phyloP scores from a whole-genome alignment of 2,113 vertebrate genomes.

The Podiceps cristatus region DNA sequence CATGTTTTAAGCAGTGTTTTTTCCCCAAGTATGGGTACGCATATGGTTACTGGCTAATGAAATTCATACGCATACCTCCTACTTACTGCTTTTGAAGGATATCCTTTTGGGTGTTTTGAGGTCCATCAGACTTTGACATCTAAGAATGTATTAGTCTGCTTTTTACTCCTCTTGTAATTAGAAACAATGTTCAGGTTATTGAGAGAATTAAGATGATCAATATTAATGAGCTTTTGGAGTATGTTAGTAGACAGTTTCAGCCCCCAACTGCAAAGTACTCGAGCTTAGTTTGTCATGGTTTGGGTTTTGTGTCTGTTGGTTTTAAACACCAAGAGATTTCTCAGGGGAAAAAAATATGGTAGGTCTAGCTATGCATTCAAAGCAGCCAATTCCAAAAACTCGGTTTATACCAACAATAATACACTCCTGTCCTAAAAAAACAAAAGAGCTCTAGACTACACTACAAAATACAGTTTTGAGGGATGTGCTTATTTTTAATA shows the following conservation, averaged over 20 bases:
- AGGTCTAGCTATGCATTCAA: not conserved
- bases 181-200: not conserved
- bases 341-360: not conserved
- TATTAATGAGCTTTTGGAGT: not conserved
- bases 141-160: conserved; percentile 12
- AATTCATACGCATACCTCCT: conserved; percentile 28
- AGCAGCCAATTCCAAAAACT: not conserved
- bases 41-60: conserved; percentile 56
- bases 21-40: not conserved
- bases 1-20: not conserved
- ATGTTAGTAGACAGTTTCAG: not conserved
- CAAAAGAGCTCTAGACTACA: not conserved
- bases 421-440: not conserved
- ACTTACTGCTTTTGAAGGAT: conserved; percentile 17
- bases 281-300: not conserved
- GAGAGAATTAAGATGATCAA: conserved; percentile 43
- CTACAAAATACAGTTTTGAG: not conserved
- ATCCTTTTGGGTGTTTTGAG: not conserved
- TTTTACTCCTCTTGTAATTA: conserved; percentile 31
- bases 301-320: not conserved
- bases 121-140: conserved; percentile 34
- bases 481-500: not conserved
- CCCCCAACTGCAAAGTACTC: not conserved
- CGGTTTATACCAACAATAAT: not conserved
- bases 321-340: not conserved